Evolutionary conservation across 2,797 vertebrate species (phyloP).

Genomic region (Cygnus olor): DNA sequence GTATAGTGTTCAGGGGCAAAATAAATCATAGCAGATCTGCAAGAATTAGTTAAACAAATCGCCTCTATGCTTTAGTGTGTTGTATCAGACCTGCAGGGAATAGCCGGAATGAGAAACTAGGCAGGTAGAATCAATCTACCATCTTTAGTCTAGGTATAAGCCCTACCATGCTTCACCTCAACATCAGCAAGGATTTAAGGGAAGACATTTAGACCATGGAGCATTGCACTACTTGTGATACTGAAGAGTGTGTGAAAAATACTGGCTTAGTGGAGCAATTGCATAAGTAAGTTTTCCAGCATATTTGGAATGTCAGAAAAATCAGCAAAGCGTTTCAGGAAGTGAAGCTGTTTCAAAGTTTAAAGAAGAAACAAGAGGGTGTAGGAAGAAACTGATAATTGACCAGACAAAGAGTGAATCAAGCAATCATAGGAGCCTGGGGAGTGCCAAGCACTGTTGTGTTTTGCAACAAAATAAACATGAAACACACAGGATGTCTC

Average conservation of each 20-base stretch:
- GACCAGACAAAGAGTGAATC: background rate
- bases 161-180: background rate
- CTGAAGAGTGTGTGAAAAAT: background rate
- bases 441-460: background rate
- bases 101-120: background rate
- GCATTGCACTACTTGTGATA: background rate
- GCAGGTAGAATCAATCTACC: background rate
- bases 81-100: background rate
- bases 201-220: background rate
- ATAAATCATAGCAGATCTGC: background rate
- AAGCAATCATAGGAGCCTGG: background rate
- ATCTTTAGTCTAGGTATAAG: background rate
- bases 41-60: background rate
- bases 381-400: slow-evolving; percentile 19
- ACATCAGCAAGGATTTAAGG: background rate
- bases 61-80: no score
- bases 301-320: background rate
- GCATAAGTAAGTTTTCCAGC: background rate
- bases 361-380: background rate
- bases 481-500: slow-evolving; percentile 2
- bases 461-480: background rate
- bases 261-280: background rate
- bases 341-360: background rate
- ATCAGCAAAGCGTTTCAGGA: slow-evolving; percentile 9
- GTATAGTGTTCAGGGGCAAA: background rate